phyloP scores from a whole-genome alignment of 92 coral and sea anemone species.

The Phenganax marumi region DNA sequence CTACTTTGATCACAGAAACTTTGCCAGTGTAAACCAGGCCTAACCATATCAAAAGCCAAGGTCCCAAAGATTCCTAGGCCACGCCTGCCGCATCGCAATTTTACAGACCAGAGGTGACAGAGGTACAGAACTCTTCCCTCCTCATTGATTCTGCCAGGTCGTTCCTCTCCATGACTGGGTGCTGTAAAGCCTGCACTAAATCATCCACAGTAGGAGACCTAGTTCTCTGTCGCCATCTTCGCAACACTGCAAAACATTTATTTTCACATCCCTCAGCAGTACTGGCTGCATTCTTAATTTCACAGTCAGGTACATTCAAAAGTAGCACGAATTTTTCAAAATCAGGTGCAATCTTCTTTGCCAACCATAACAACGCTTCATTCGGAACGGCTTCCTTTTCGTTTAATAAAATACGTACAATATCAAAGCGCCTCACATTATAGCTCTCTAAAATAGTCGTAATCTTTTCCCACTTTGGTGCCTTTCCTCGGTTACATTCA shows the following conservation, averaged over 20 bases:
- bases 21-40: too few relatives aligned
- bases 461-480: neutral
- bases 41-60: too few relatives aligned
- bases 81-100: too few relatives aligned
- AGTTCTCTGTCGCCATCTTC: neutral
- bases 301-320: neutral
- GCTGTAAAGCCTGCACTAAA: neutral
- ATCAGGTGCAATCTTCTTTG: neutral
- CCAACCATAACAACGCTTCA: neutral
- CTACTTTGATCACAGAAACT: too few relatives aligned
- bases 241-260: neutral
- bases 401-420: neutral
- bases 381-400: neutral
- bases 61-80: too few relatives aligned
- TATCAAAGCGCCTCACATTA: conserved; percentile 12
- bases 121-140: neutral
- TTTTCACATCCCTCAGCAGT: neutral
- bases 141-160: neutral
- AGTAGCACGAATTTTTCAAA: neutral
- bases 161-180: neutral
- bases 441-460: neutral
- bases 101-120: too few relatives aligned
- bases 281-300: neutral
- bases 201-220: neutral
- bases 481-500: neutral